phyloP scores from a whole-genome alignment of 1,140 invertebrate species.

The Euborellia annulipes region DNA sequence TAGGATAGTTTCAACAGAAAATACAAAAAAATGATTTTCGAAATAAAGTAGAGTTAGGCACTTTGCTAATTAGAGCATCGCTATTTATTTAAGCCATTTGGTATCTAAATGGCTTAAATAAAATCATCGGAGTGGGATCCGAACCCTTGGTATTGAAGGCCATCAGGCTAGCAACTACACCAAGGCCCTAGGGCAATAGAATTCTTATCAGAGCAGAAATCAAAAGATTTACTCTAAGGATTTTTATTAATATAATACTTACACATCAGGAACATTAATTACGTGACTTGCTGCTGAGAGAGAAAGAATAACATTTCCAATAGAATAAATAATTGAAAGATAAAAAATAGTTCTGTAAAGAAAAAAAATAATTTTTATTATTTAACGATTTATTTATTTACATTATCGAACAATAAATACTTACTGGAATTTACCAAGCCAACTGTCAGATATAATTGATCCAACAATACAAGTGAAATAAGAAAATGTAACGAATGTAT shows the following conservation, averaged over 20 bases:
- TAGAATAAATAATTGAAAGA: constrained; percentile 74
- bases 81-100: too few relatives aligned
- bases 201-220: neutral
- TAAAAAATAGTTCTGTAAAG: constrained; percentile 61
- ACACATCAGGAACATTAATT: constrained; percentile 6
- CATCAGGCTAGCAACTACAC: neutral
- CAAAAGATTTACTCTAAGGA: neutral
- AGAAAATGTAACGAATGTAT: constrained; percentile 65
- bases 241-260: constrained; percentile 1
- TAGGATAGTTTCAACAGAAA: too few relatives aligned
- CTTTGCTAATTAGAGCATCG: too few relatives aligned
- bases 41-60: too few relatives aligned
- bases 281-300: constrained; percentile 34
- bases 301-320: constrained; percentile 69
- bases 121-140: too few relatives aligned
- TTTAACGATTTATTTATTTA: neutral
- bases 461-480: constrained; percentile 79
- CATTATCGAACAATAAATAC: neutral
- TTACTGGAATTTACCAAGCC: constrained; percentile 66
- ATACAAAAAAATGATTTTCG: too few relatives aligned
- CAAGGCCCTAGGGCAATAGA: neutral
- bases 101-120: too few relatives aligned
- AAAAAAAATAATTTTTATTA: constrained; percentile 7
- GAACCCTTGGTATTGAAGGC: neutral
- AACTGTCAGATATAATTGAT: constrained; percentile 75